These are phyloP conservation scores for Drosophila kikkawai DNA, from an alignment of 1,140 invertebrate species.

Conservation along the genomic window DNA sequence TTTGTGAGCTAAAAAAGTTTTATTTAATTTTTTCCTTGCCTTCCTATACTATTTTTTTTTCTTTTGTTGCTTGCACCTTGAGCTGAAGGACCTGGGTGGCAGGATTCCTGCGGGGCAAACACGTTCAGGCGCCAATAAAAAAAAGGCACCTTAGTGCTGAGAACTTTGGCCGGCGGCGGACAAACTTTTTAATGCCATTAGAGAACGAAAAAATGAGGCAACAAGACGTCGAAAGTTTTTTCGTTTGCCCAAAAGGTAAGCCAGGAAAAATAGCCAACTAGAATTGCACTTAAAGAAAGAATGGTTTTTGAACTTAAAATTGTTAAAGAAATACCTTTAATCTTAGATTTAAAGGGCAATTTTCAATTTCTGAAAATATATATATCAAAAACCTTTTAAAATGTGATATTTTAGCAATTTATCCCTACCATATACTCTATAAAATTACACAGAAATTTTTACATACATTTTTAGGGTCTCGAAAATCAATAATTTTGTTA, in stretches of 20 bases:
- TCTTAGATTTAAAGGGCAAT: not conserved
- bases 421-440: not conserved
- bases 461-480: not conserved
- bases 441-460: not conserved
- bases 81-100: conserved; percentile 42
- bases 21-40: conserved; percentile 72
- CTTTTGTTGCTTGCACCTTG: conserved; percentile 62
- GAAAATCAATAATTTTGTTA: not conserved
- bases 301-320: not conserved
- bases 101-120: conserved; percentile 75
- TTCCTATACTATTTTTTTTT: conserved; percentile 6
- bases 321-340: not conserved
- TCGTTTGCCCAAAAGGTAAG: conserved; percentile 51
- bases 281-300: conserved; percentile 4
- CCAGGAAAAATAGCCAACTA: conserved; percentile 18
- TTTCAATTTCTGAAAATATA: not conserved
- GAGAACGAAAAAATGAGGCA: conserved; percentile 44
- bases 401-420: rapidly evolving
- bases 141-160: conserved; percentile 74
- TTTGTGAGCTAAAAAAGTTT: conserved; percentile 82
- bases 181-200: conserved; percentile 84
- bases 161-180: conserved; percentile 68
- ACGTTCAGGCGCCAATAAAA: conserved; percentile 80
- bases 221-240: conserved; percentile 64
- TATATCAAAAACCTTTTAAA: not conserved